Percentiles rank a stretch among this genome's conserved stretches.
These are phyloP conservation scores for Falco peregrinus DNA, from an alignment of 2,797 vertebrate genomes.

Conservation along the genomic window DNA sequence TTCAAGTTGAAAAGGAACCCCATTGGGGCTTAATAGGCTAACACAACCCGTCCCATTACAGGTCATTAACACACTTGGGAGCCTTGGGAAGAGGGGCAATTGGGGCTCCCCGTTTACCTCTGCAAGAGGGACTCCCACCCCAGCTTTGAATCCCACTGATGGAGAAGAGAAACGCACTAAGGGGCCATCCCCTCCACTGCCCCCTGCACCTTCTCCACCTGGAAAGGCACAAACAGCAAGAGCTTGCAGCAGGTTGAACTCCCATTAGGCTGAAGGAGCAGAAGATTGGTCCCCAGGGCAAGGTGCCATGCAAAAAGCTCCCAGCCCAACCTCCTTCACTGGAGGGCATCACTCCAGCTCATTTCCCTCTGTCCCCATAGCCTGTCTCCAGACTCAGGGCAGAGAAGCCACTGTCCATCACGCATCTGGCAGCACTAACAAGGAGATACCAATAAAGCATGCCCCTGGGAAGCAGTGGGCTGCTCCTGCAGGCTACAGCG, in stretches of 20 bases:
- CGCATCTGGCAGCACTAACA: background rate
- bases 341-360: background rate
- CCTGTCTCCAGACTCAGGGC: background rate
- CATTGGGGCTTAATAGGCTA: slow-evolving; percentile 45
- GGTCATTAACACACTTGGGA: slow-evolving; percentile 37
- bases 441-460: background rate
- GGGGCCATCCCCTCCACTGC: background rate
- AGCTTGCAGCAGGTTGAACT: background rate
- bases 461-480: background rate
- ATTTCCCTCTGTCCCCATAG: no score
- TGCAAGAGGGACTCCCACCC: background rate
- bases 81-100: slow-evolving; percentile 32
- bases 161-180: background rate
- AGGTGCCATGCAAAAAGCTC: background rate
- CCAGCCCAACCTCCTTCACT: background rate
- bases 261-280: background rate
- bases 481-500: background rate
- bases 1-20: slow-evolving; percentile 41
- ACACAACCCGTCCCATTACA: slow-evolving; percentile 42
- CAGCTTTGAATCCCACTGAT: background rate
- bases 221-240: background rate
- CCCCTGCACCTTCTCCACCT: background rate
- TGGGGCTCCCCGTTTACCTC: background rate
- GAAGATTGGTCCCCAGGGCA: background rate
- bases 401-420: background rate